Conservation (phyloP, 1,140 invertebrate genomes). For the Carposina sasakii region DNA sequence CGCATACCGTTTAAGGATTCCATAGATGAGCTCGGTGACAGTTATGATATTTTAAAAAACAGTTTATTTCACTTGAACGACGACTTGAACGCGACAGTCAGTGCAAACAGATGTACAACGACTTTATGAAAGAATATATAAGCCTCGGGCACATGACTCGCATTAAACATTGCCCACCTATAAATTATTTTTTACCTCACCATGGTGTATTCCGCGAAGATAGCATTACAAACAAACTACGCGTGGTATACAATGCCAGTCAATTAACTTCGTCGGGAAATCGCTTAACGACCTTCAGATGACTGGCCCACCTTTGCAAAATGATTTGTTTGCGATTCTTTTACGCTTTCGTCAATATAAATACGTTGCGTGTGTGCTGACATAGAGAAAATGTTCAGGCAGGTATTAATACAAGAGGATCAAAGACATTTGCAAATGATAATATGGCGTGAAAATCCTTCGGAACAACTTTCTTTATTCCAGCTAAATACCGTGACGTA, state of each 20-base stretch:
- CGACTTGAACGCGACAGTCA: constrained; percentile 20
- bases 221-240: constrained; percentile 36
- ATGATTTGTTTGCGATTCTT: constrained; percentile 36
- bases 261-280: constrained; percentile 19
- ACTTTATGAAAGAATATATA: constrained; percentile 34
- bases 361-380: too few relatives aligned
- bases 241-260: constrained; percentile 41
- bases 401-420: too few relatives aligned
- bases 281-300: constrained; percentile 40
- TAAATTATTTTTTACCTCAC: constrained; percentile 48
- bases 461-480: too few relatives aligned
- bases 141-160: constrained; percentile 28
- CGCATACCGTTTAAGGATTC: constrained; percentile 19
- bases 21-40: constrained; percentile 16
- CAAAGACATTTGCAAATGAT: too few relatives aligned
- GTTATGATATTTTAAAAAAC: constrained; percentile 12
- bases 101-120: constrained; percentile 21
- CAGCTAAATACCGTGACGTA: too few relatives aligned
- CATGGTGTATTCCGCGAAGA: constrained; percentile 35
- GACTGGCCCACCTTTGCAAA: constrained; percentile 42
- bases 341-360: constrained; percentile 27
- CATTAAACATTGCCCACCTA: background rate
- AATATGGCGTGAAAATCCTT: too few relatives aligned
- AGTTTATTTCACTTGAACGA: constrained; percentile 23
- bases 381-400: too few relatives aligned